phyloP scores from a whole-genome alignment of 1,140 invertebrate species.

The Eumeta japonica region DNA sequence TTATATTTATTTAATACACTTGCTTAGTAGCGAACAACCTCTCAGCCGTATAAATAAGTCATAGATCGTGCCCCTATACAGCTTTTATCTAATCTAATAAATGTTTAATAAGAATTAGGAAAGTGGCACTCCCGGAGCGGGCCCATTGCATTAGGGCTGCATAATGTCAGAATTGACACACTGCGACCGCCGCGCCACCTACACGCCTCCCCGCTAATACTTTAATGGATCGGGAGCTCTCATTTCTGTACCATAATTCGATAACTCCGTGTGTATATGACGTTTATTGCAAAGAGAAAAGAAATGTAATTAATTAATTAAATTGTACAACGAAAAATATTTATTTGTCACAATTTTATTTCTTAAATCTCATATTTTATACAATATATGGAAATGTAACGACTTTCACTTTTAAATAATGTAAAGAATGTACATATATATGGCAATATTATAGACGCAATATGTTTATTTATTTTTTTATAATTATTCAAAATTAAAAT shows the following conservation, averaged over 20 bases:
- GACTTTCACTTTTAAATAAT: no score
- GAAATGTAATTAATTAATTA: no score
- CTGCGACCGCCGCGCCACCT: slow-evolving; percentile 7
- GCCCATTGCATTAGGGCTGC: slow-evolving; percentile 47
- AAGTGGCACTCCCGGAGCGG: slow-evolving; percentile 35
- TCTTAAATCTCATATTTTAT: no score
- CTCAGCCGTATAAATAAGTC: slow-evolving; percentile 57
- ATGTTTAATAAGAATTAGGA: slow-evolving; percentile 56
- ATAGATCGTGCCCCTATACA: slow-evolving; percentile 36
- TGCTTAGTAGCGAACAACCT: no score
- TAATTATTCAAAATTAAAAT: not conserved
- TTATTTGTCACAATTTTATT: no score
- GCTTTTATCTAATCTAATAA: slow-evolving; percentile 52
- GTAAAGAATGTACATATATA: no score
- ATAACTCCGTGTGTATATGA: no score
- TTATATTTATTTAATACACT: no score
- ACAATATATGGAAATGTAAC: no score
- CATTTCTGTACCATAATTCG: no score
- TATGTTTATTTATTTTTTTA: not conserved
- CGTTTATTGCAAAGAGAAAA: no score
- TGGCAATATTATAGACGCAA: slow-evolving; percentile 8
- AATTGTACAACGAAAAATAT: slow-evolving; percentile 29
- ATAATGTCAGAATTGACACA: slow-evolving; percentile 40
- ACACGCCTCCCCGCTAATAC: slow-evolving; percentile 18
- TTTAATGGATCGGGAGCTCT: slow-evolving; percentile 1